Evolutionary conservation across 2,113 vertebrate genomes (phyloP), one percentile per base, ranked within the genome.

Genomic region (Dissostichus mawsoni): DNA sequence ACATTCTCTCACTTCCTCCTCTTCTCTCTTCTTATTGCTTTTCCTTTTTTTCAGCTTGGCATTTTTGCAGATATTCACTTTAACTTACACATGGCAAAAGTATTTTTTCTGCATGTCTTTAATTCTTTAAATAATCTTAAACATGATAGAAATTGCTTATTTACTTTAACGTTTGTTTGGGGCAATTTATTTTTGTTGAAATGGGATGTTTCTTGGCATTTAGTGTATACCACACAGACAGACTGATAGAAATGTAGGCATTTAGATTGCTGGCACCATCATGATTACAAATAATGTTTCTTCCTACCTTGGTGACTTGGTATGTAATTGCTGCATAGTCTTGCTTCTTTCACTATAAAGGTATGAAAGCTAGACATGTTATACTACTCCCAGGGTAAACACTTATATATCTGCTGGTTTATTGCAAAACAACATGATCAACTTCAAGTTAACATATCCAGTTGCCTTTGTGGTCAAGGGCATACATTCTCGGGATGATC

Each of bases 1-100:
- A 50, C 50, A 41, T 13, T 48, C 76, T 76, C 29, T 63, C 45
- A 56, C 45, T 41, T 58, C 78, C 66, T 58, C 66, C 65, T 59
- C 41, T 7, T 18, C 18, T 58, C 18, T 64, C 14, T 48, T 47
- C 11, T 11, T 52, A 23, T 29, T 45, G 11, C 52, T 65, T 70
- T 72, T 51, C 3, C 36, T 36, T 7, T 25, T 36, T 64, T 56
- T 58, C n/a, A 59, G 13, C 29, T 51, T 47, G 45, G 53, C 20
- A 20, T 61, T 62, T 56, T 48, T 36, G 11, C 59, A 47, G 23
- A 56, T 16, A 41, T 53, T 65, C 16, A 33, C 4, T 1, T 9
- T 47, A 18, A 56, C 8, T 18, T 5, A 62, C 33, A 51, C 17
- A n/a, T 65, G 13, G 14, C 18, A 36, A 55, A 57, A 71, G 16